phyloP scores from a whole-genome alignment of 2,888 invertebrate species.

The Epistrophella euchroma region DNA sequence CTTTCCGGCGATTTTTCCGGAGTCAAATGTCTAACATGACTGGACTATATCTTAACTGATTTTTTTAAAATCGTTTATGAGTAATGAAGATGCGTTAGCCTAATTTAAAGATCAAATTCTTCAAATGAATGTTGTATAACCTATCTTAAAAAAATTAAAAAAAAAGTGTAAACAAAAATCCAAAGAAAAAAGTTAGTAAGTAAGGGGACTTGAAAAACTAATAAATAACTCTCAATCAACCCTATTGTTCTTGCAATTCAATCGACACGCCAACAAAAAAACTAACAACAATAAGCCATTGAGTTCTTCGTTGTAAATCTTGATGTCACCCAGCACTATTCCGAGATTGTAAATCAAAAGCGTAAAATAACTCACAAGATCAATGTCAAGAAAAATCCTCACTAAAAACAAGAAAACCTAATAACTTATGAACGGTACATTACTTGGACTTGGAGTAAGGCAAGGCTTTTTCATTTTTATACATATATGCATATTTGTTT shows the following conservation, averaged over 20 bases:
- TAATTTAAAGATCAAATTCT: no score
- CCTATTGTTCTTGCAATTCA: neutral
- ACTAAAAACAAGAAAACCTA: conserved; percentile 19
- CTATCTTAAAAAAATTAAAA: no score
- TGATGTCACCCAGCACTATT: neutral
- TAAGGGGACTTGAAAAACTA: neutral
- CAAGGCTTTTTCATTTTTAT: neutral
- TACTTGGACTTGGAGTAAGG: no score
- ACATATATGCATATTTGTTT: neutral
- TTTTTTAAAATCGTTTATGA: no score
- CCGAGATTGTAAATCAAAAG: conserved; percentile 7
- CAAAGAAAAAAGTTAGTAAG: no score
- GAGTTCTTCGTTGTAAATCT: neutral
- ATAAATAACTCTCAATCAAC: neutral
- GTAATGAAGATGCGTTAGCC: no score
- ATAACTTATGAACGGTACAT: conserved; percentile 23
- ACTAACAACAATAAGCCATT: neutral
- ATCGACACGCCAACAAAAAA: neutral
- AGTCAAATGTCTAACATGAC: no score
- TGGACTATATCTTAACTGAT: no score
- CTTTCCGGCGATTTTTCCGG: no score
- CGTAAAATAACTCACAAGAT: neutral
- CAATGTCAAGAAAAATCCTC: neutral
- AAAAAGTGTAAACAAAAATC: no score
- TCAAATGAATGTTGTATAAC: no score